A percentile compares a stretch with the other conserved stretches of the same genome.
phyloP scores from a whole-genome alignment of 2,113 vertebrate genomes.

The Actenoides lindsayi region DNA sequence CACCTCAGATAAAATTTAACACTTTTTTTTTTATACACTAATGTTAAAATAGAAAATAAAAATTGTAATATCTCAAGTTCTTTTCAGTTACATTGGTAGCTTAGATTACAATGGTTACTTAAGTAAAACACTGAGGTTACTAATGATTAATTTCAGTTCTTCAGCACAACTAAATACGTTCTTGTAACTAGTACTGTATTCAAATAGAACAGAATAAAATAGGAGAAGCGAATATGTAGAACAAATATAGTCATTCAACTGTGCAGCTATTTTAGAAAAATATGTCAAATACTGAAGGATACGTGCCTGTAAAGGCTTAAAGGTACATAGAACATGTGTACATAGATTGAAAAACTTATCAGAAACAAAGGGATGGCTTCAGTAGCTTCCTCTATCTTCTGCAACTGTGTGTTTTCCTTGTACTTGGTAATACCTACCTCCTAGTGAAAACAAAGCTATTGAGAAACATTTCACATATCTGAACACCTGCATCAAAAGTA shows the following conservation, averaged over 20 bases:
- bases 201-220: background rate
- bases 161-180: background rate
- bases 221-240: background rate
- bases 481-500: background rate
- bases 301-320: background rate
- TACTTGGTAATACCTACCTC: background rate
- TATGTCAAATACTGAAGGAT: background rate
- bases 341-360: background rate
- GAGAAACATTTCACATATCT: background rate
- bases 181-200: background rate
- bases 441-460: background rate
- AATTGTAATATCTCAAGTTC: background rate
- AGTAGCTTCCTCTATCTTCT: background rate
- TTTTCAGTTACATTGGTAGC: background rate
- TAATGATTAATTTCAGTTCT: background rate
- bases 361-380: background rate
- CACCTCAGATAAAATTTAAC: background rate
- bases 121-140: background rate
- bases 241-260: background rate
- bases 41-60: background rate
- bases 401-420: background rate
- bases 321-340: background rate
- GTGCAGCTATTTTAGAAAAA: background rate
- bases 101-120: background rate
- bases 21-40: background rate